A percentile compares a stretch with the other conserved stretches of the same genome.
Evolutionary conservation across 2,113 vertebrate genomes (phyloP).

Genomic region (Panthera uncia): DNA sequence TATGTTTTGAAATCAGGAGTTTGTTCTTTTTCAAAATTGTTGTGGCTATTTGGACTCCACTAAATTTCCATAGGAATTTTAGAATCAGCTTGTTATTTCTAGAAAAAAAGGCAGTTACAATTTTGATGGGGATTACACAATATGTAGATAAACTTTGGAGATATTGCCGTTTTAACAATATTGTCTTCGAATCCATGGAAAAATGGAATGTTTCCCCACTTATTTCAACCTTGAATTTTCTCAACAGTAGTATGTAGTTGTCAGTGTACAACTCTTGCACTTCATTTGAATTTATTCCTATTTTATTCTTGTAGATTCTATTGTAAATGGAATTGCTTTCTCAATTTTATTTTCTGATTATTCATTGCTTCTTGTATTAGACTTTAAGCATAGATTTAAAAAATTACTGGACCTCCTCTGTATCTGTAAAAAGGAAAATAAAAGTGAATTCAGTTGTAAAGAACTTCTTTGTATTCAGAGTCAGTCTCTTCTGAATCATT

Average conservation of each 20-base stretch:
- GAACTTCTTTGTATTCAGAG: neutral
- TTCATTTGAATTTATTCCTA: neutral
- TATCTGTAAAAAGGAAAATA: neutral
- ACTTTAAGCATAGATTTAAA: neutral
- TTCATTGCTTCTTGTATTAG: neutral
- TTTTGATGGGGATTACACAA: neutral
- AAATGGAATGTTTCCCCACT: neutral
- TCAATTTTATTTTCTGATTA: neutral
- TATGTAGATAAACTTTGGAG: neutral
- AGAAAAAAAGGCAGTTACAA: neutral
- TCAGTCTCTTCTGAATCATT: neutral
- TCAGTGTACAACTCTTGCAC: neutral
- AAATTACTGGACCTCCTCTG: neutral
- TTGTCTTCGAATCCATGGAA: neutral
- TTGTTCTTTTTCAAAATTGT: neutral
- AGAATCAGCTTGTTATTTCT: neutral
- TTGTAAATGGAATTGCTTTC: conserved; percentile 19
- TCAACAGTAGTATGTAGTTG: neutral
- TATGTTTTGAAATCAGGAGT: neutral
- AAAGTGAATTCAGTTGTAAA: neutral
- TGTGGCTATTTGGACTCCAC: neutral
- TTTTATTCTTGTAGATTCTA: neutral
- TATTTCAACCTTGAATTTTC: neutral
- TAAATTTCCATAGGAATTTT: conserved; percentile 2
- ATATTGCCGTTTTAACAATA: neutral